Evolutionary conservation across 2,888 invertebrate species (phyloP).

Genomic region (Hyppa rectilinea): DNA sequence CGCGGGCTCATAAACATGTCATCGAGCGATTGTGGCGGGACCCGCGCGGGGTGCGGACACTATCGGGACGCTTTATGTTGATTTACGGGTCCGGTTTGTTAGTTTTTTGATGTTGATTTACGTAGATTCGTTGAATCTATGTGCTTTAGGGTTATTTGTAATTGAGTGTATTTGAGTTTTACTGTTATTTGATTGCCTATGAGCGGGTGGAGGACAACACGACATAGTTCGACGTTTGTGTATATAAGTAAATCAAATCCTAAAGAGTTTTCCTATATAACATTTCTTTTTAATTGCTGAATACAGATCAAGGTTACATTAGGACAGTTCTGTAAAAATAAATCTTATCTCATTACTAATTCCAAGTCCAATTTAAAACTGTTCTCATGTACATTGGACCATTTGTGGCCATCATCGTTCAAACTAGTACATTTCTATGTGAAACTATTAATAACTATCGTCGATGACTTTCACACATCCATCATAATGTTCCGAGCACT

Average conservation of each 20-base stretch:
- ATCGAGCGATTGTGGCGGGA: conserved; percentile 70
- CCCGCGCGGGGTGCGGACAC: conserved; percentile 29
- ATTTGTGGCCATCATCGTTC: not conserved
- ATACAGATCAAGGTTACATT: not conserved
- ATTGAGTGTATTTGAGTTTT: conserved; percentile 20
- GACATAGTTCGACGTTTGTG: not conserved
- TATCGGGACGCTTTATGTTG: conserved; percentile 63
- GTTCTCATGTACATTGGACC: not conserved
- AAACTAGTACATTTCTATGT: not conserved
- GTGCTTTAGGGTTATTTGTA: conserved; percentile 43
- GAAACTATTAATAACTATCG: conserved; percentile 21
- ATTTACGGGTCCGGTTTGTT: conserved; percentile 58
- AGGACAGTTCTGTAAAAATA: not conserved
- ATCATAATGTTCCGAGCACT: conserved; percentile 3
- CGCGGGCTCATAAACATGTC: conserved; percentile 79
- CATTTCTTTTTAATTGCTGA: too few relatives aligned
- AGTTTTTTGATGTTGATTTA: conserved; percentile 47
- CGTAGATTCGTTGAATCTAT: conserved; percentile 35
- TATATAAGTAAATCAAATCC: not conserved
- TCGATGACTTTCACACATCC: conserved; percentile 18
- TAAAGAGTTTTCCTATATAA: not conserved
- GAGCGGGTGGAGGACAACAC: not conserved
- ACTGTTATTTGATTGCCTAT: conserved; percentile 9
- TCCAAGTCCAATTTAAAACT: not conserved
- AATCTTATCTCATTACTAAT: not conserved